Evolutionary conservation across 2,888 invertebrate species (phyloP).

Genomic region (Ophraella communa): DNA sequence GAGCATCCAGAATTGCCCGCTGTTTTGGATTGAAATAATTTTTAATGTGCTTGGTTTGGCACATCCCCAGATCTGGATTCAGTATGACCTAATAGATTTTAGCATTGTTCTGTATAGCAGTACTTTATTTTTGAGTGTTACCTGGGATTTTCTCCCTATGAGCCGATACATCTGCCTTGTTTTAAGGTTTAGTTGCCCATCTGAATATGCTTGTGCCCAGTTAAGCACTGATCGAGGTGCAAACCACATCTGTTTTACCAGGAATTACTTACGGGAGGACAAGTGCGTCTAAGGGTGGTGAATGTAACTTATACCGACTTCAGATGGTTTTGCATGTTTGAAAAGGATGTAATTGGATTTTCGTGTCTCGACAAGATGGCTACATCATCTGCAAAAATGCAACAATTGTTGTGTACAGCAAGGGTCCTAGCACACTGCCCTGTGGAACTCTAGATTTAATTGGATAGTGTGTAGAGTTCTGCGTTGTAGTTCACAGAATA

Average conservation of each 20-base stretch:
- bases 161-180: no score
- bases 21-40: not conserved
- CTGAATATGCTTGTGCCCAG: not conserved
- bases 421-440: no score
- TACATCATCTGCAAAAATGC: not conserved
- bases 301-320: not conserved
- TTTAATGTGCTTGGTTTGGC: not conserved
- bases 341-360: not conserved
- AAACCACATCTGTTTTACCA: not conserved
- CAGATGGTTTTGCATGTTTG: not conserved
- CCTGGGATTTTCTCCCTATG: constrained; percentile 3
- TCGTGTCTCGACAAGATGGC: not conserved
- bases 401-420: constrained; percentile 4
- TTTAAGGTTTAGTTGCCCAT: not conserved
- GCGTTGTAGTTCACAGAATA: no score
- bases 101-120: constrained; percentile 7
- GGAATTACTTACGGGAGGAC: constrained; percentile 7
- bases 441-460: no score
- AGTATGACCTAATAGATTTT: no score
- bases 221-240: constrained; percentile 3
- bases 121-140: constrained; percentile 1
- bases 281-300: not conserved
- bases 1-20: not conserved
- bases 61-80: no score
- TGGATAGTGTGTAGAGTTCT: no score